Evolutionary conservation across 2,797 vertebrate genomes (phyloP).

Genomic region (Tympanoctomys barrerae): DNA sequence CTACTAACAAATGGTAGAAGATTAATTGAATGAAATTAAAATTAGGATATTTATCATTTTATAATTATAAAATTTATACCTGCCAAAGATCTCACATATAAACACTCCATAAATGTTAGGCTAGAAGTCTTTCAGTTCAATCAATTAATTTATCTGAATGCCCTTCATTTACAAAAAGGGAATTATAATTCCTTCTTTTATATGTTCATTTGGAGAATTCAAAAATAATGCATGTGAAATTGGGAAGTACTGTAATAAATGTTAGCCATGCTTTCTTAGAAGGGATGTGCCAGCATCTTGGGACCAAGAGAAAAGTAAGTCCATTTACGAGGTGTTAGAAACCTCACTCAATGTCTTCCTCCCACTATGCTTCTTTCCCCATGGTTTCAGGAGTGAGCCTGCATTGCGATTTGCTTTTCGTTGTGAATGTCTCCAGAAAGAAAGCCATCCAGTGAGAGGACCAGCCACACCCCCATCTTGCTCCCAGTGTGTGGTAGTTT

Average conservation of each 20-base stretch:
- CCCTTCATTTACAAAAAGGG: slow-evolving; percentile 12
- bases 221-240: neutral
- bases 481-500: neutral
- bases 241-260: neutral
- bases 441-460: neutral
- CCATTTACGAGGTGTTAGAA: neutral
- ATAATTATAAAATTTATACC: slow-evolving; percentile 5
- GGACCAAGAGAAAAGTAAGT: neutral
- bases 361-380: neutral
- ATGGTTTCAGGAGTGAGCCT: neutral
- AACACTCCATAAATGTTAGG: neutral
- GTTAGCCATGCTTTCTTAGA: neutral
- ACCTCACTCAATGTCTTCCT: neutral
- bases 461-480: neutral
- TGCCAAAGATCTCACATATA: neutral
- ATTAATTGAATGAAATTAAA: neutral
- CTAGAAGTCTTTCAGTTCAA: neutral
- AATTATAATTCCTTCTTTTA: neutral
- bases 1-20: slow-evolving; percentile 2
- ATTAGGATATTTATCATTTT: neutral
- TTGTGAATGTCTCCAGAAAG: neutral
- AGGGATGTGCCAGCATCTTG: neutral
- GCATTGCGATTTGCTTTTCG: neutral
- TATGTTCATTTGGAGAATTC: neutral
- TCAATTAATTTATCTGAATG: neutral